These are phyloP conservation scores for Aphidius ervi DNA, from an alignment of 1,140 invertebrate genomes.

Conservation along the genomic window DNA sequence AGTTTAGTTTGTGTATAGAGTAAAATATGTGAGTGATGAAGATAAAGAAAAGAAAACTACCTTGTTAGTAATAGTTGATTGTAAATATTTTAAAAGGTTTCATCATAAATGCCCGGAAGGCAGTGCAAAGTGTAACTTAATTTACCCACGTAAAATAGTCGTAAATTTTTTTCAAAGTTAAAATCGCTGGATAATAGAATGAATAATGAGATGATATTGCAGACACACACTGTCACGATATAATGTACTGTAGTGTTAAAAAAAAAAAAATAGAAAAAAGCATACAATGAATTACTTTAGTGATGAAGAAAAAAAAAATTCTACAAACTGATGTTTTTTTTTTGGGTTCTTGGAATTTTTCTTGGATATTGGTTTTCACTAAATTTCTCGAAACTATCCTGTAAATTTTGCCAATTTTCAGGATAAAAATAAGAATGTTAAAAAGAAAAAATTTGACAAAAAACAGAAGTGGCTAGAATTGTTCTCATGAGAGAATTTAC, in stretches of 20 bases:
- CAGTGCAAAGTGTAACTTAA: conserved; percentile 1
- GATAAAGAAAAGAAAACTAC: conserved; percentile 3
- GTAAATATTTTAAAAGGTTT: conserved; percentile 6
- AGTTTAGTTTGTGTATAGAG: too few species aligned
- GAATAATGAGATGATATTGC: conserved; percentile 10
- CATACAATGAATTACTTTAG: too few species aligned
- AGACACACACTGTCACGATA: not conserved
- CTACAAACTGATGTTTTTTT: too few species aligned
- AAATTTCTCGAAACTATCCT: conserved; percentile 4
- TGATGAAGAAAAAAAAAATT: too few species aligned
- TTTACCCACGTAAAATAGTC: conserved; percentile 6
- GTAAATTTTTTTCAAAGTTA: conserved; percentile 2
- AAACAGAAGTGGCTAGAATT: not conserved
- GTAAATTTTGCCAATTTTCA: not conserved
- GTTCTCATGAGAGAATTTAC: too few species aligned
- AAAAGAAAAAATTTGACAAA: not conserved
- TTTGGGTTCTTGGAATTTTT: too few species aligned
- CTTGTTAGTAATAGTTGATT: conserved; percentile 11
- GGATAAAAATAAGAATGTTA: not conserved
- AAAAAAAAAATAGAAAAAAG: too few species aligned
- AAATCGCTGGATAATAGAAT: conserved; percentile 15
- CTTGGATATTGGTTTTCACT: conserved; percentile 10
- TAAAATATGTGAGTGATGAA: not conserved
- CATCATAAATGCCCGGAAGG: conserved; percentile 6
- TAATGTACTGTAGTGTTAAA: too few species aligned